phyloP scores from a whole-genome alignment of 2,113 vertebrate species.

The Periophthalmodon schlosseri region DNA sequence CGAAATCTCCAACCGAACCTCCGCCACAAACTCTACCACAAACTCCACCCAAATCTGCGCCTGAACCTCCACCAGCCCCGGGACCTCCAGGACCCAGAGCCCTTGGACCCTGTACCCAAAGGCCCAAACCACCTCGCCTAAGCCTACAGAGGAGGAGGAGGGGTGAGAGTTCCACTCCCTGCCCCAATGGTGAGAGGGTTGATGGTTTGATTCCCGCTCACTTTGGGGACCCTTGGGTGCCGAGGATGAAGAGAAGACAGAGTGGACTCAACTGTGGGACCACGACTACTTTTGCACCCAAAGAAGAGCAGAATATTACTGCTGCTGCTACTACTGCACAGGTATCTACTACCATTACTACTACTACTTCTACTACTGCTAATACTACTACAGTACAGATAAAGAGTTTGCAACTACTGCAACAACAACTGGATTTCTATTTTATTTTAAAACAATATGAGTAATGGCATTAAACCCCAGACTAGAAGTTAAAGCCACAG shows the following conservation, averaged over 20 bases:
- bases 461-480: no score
- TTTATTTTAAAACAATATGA: no score
- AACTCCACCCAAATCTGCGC: no score
- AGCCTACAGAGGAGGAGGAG: background rate
- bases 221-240: conserved; percentile 88
- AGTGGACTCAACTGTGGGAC: background rate
- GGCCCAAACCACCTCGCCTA: background rate
- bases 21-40: no score
- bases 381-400: background rate
- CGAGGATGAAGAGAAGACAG: conserved; percentile 78
- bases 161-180: conserved; percentile 74
- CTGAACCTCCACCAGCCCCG: no score
- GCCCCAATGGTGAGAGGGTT: conserved; percentile 19
- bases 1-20: no score
- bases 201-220: background rate
- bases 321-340: background rate
- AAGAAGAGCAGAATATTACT: conserved; percentile 3
- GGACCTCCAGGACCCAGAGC: no score
- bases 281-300: conserved; percentile 50
- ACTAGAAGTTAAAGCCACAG: no score
- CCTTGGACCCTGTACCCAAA: no score
- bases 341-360: background rate
- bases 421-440: no score
- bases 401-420: no score
- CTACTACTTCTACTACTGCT: background rate